Evolutionary conservation across 1,140 invertebrate species (phyloP).

Genomic region (Lethocerus indicus): DNA sequence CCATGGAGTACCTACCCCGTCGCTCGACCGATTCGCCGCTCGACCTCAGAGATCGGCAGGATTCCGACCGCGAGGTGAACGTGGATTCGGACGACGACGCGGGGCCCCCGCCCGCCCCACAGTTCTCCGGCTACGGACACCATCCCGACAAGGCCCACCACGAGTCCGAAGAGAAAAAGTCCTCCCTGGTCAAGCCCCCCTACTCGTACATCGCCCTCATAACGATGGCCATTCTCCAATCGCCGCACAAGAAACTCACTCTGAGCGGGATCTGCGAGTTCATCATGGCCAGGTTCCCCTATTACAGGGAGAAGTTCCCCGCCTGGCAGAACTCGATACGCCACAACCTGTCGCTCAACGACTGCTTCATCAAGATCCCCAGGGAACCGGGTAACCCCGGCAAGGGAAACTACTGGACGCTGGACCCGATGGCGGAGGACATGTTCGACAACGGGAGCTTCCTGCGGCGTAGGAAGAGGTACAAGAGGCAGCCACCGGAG

Average conservation of each 20-base stretch:
- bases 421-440: constrained; percentile 91
- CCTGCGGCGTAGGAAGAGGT: constrained; percentile 81
- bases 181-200: constrained; percentile 60
- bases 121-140: no score
- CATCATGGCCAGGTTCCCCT: constrained; percentile 95
- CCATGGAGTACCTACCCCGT: no score
- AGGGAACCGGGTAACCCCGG: constrained; percentile 95
- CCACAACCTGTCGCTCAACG: constrained; percentile 94
- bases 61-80: constrained; percentile 1
- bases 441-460: constrained; percentile 99
- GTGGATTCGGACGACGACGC: background rate
- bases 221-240: constrained; percentile 94
- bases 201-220: constrained; percentile 97
- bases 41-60: background rate
- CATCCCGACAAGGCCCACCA: no score
- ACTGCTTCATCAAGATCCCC: constrained; percentile 98
- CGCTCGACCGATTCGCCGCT: constrained; percentile 1
- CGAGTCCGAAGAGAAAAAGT: constrained; percentile 14
- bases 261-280: constrained; percentile 97
- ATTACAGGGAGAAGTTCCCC: constrained; percentile 89
- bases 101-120: no score
- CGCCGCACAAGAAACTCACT: constrained; percentile 91
- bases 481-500: constrained; percentile 64
- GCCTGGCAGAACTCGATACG: constrained; percentile 95
- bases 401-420: constrained; percentile 98